Conservation (phyloP, 2,888 invertebrate species). For the Spialia ferax region DNA sequence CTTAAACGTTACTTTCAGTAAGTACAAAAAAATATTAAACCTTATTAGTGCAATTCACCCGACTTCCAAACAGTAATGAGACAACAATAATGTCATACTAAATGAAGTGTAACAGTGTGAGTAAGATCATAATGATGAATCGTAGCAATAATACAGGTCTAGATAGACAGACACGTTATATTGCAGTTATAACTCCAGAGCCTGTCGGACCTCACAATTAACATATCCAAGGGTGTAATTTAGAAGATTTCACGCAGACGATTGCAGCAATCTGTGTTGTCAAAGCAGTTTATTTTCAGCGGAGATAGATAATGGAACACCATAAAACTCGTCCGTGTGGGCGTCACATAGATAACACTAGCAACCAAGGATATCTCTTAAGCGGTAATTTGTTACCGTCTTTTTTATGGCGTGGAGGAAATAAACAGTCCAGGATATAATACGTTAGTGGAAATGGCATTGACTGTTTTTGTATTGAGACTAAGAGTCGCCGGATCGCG, state of each 20-base stretch:
- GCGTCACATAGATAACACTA: constrained; percentile 71
- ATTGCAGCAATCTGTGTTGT: constrained; percentile 39
- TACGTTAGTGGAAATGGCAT: neutral
- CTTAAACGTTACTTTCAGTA: too few relatives aligned
- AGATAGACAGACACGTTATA: constrained; percentile 10
- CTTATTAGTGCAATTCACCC: neutral
- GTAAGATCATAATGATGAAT: neutral
- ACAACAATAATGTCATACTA: neutral
- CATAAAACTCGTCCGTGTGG: constrained; percentile 76
- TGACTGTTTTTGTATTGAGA: neutral
- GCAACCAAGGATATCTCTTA: constrained; percentile 67
- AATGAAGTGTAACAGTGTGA: too few relatives aligned
- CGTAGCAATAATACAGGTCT: neutral
- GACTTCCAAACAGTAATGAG: neutral
- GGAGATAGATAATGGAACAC: constrained; percentile 71
- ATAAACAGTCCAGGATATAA: constrained; percentile 7
- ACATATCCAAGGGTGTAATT: constrained; percentile 38
- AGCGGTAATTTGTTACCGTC: constrained; percentile 77
- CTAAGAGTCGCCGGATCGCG: neutral
- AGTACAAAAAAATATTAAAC: too few relatives aligned
- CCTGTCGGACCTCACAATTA: constrained; percentile 36
- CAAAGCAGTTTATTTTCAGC: constrained; percentile 73
- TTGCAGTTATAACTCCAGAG: constrained; percentile 28
- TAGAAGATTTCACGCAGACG: constrained; percentile 39
- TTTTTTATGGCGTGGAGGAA: constrained; percentile 14